Conservation (phyloP, 2,797 vertebrate species). For the Oreochromis grahami region DNA sequence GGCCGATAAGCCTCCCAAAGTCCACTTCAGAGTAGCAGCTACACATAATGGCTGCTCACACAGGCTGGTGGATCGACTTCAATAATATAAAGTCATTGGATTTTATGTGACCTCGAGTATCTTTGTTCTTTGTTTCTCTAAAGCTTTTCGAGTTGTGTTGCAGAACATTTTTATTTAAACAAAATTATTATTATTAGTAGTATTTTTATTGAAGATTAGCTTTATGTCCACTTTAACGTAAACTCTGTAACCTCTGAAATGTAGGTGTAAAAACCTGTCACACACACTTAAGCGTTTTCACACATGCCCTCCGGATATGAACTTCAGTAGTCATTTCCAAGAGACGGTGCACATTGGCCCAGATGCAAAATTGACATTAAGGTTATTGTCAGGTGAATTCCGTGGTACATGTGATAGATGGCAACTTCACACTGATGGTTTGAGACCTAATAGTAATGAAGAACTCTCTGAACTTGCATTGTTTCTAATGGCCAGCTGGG, state of each 20-base stretch:
- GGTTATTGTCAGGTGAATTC: not conserved
- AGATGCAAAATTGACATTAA: not conserved
- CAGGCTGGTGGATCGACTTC: not conserved
- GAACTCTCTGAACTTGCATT: not conserved
- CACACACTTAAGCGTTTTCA: not conserved
- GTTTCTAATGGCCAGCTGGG: not conserved
- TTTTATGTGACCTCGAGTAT: not conserved
- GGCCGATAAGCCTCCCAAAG: constrained; percentile 11
- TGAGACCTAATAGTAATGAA: not conserved
- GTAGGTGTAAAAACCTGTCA: not conserved
- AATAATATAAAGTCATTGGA: not conserved
- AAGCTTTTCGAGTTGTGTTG: not conserved
- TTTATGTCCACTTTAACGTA: no score
- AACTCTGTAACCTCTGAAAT: not conserved
- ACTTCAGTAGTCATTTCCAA: not conserved
- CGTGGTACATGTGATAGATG: not conserved
- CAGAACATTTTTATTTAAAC: not conserved
- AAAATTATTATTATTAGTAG: not conserved
- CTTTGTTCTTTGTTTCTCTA: not conserved
- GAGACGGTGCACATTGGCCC: not conserved
- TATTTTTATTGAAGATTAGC: not conserved
- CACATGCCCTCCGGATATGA: not conserved
- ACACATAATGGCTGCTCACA: not conserved
- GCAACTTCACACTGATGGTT: not conserved
- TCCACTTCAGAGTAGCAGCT: constrained; percentile 12